Percentiles rank a stretch among this genome's conserved stretches.
These are phyloP conservation scores for Cremastobaeus sp. DNA, from an alignment of 2,888 invertebrate species.

Conservation along the genomic window DNA sequence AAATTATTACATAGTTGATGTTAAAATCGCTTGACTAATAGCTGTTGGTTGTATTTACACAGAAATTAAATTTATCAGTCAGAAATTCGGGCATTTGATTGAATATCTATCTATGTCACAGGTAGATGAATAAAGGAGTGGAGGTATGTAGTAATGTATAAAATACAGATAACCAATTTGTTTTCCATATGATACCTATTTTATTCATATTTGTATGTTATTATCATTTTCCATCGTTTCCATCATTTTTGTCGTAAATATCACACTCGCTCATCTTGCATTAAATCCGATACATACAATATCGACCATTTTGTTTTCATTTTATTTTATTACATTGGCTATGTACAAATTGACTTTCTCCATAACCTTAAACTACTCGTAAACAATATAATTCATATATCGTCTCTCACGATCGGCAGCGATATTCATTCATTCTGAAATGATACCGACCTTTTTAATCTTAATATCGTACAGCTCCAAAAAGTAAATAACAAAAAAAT, in stretches of 20 bases:
- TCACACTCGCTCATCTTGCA: constrained; percentile 37
- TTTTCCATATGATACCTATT: constrained; percentile 40
- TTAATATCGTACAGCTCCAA: constrained; percentile 37
- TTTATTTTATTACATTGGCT: constrained; percentile 47
- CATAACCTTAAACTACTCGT: constrained; percentile 55
- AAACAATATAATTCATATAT: constrained; percentile 57
- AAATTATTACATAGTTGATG: too few species aligned
- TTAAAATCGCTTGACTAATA: too few species aligned
- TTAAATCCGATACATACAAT: constrained; percentile 31
- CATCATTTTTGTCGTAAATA: constrained; percentile 31
- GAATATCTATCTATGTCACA: too few species aligned
- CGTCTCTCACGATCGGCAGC: constrained; percentile 40
- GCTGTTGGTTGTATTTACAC: too few species aligned
- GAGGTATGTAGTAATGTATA: too few species aligned
- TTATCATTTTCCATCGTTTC: constrained; percentile 51
- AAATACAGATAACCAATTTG: not conserved
- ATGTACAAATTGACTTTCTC: constrained; percentile 60
- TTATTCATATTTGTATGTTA: constrained; percentile 53
- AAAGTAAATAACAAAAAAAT: constrained; percentile 41
- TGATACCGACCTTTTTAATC: constrained; percentile 53
- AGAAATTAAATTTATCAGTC: too few species aligned
- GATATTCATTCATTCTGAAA: constrained; percentile 48
- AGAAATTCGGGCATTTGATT: too few species aligned
- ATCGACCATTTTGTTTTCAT: constrained; percentile 34
- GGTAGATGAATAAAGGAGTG: too few species aligned